These are phyloP conservation scores for Nipponacmea schrenckii DNA, from an alignment of 2,888 invertebrate genomes.

Conservation along the genomic window DNA sequence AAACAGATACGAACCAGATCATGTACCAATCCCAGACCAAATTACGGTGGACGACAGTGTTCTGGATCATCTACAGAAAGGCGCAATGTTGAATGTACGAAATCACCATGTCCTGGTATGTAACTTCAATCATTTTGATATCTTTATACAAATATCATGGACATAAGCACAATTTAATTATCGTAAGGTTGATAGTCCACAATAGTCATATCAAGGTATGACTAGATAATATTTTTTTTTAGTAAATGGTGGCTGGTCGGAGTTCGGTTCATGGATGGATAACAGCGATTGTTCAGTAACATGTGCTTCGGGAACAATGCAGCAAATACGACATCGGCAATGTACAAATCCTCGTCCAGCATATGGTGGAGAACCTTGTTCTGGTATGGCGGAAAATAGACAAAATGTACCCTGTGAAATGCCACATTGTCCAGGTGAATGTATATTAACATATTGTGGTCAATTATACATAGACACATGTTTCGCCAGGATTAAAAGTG, in stretches of 20 bases:
- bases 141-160: too few species aligned
- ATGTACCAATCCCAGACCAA: constrained; percentile 9
- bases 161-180: too few species aligned
- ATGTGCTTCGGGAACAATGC: constrained; percentile 1
- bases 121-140: too few species aligned
- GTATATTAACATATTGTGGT: too few species aligned
- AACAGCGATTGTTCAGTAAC: constrained; percentile 4
- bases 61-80: neutral
- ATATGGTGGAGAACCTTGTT: constrained; percentile 9
- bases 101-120: neutral
- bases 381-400: neutral
- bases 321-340: neutral
- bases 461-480: too few species aligned
- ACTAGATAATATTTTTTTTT: neutral
- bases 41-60: neutral
- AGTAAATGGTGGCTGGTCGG: constrained; percentile 18
- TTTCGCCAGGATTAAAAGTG: too few species aligned
- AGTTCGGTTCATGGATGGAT: constrained; percentile 4
- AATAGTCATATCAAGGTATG: too few species aligned
- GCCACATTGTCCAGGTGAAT: constrained; percentile 23
- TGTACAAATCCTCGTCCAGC: constrained; percentile 14
- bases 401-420: constrained; percentile 15
- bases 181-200: too few species aligned
- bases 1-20: constrained; percentile 4
- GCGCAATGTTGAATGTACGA: neutral